Conservation (phyloP, 2,888 invertebrate genomes). For the Hydropsyche betteni region DNA sequence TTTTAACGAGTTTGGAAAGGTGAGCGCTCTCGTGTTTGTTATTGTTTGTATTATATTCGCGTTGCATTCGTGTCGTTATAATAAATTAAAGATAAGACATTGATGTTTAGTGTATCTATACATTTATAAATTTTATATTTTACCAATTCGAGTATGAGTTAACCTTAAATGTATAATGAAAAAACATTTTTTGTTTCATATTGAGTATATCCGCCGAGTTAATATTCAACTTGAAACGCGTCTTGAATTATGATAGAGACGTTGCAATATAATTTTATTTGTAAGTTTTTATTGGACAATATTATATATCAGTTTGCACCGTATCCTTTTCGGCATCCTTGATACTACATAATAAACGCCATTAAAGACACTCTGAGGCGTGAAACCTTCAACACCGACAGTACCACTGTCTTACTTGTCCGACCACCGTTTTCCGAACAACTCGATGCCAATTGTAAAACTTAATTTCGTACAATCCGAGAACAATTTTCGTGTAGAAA, state of each 20-base stretch:
- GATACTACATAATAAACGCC: neutral
- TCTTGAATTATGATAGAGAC: neutral
- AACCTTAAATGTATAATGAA: too few relatives aligned
- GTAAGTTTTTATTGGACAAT: conserved; percentile 1
- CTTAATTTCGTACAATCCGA: neutral
- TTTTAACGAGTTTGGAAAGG: conserved; percentile 6
- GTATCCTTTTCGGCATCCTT: conserved; percentile 20
- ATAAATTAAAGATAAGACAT: too few relatives aligned
- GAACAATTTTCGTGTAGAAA: conserved; percentile 10
- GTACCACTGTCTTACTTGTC: too few relatives aligned
- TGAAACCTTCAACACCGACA: neutral
- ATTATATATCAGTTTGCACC: neutral
- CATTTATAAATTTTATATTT: too few relatives aligned
- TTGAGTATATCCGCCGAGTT: too few relatives aligned
- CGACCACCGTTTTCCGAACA: neutral
- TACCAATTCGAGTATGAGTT: too few relatives aligned
- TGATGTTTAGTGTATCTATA: too few relatives aligned
- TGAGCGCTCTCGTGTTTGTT: neutral
- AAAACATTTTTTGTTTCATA: too few relatives aligned
- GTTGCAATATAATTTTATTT: conserved; percentile 24
- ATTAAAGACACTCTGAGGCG: neutral
- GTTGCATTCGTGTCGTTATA: too few relatives aligned
- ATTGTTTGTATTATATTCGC: too few relatives aligned
- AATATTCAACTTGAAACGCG: too few relatives aligned
- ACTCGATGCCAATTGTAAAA: neutral